Conservation (phyloP, 2,888 invertebrate species). For the Oscheius sp. region DNA sequence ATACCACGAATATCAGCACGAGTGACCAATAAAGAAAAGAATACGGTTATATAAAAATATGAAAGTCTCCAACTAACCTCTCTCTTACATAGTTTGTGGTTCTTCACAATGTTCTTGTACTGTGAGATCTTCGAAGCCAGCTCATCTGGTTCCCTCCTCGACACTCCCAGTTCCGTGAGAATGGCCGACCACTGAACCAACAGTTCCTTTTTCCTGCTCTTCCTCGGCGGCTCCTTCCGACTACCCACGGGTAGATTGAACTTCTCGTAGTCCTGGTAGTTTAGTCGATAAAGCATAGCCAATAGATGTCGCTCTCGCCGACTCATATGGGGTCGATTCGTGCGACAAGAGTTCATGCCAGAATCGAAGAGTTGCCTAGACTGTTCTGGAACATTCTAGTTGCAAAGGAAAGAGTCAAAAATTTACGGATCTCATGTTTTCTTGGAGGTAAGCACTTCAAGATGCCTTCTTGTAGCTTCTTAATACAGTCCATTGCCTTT, state of each 20-base stretch:
- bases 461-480: too few relatives aligned
- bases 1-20: too few relatives aligned
- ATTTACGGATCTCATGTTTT: too few relatives aligned
- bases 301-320: constrained; percentile 22
- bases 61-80: not conserved
- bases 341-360: constrained; percentile 12
- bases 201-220: constrained; percentile 21
- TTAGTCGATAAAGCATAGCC: constrained; percentile 20
- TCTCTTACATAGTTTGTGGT: constrained; percentile 17
- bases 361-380: constrained; percentile 1
- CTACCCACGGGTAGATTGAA: constrained; percentile 11
- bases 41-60: too few relatives aligned
- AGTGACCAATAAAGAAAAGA: too few relatives aligned
- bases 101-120: constrained; percentile 32
- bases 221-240: not conserved
- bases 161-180: constrained; percentile 16
- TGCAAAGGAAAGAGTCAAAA: too few relatives aligned
- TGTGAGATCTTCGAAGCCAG: constrained; percentile 30
- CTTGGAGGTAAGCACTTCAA: too few relatives aligned
- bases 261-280: constrained; percentile 13
- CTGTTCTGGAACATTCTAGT: not conserved
- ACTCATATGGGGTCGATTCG: constrained; percentile 31
- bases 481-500: too few relatives aligned
- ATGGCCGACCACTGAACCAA: constrained; percentile 16
- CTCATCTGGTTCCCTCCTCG: constrained; percentile 26